These are phyloP conservation scores for Porites rus DNA, from an alignment of 92 coral and sea anemone genomes.

Conservation along the genomic window DNA sequence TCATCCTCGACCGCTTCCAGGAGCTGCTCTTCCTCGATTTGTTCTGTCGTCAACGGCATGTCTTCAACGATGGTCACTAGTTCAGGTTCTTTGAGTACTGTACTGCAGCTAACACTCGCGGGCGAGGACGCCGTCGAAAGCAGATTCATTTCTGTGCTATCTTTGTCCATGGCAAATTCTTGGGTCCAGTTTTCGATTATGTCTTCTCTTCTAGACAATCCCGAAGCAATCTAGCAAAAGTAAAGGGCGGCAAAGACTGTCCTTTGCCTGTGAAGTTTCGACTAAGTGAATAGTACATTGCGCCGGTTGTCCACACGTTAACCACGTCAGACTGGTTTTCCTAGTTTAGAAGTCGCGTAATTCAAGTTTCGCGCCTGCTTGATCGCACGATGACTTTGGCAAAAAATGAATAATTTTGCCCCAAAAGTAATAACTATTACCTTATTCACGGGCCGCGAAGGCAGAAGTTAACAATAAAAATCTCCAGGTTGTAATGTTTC, in stretches of 20 bases:
- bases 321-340: slow-evolving; percentile 61
- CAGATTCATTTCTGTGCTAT: slow-evolving; percentile 12
- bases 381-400: background rate
- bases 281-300: slow-evolving; percentile 4
- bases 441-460: background rate
- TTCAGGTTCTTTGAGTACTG: slow-evolving; percentile 75
- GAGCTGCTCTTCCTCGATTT: slow-evolving; percentile 71
- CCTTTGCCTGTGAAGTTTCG: slow-evolving; percentile 2
- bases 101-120: background rate
- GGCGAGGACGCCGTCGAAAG: background rate
- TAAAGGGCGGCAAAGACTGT: background rate
- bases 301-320: slow-evolving; percentile 18
- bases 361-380: slow-evolving; percentile 53
- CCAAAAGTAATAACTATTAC: background rate
- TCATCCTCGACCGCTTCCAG: slow-evolving; percentile 58
- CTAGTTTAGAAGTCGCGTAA: slow-evolving; percentile 15
- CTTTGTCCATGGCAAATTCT: slow-evolving; percentile 21
- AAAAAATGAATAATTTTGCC: background rate
- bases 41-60: slow-evolving; percentile 72
- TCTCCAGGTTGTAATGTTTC: background rate
- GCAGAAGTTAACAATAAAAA: background rate
- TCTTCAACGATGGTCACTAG: slow-evolving; percentile 75
- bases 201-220: background rate
- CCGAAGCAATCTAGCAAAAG: background rate
- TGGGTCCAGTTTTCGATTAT: background rate